Evolutionary conservation across 1,140 invertebrate species (phyloP).

Genomic region (Physella acuta): DNA sequence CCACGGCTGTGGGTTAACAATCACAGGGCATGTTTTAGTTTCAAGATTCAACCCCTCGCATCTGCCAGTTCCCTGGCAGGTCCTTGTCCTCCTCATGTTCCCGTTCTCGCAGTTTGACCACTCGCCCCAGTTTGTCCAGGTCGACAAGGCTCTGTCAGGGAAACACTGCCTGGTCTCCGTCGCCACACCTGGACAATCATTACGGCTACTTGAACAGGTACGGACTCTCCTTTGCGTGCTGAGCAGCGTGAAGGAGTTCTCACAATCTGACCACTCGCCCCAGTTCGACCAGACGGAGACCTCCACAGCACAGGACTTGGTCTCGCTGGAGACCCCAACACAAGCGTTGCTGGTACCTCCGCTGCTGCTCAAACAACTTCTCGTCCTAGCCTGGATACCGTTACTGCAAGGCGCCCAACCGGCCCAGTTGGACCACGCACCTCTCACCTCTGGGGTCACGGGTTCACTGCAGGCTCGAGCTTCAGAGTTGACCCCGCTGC

Average conservation of each 20-base stretch:
- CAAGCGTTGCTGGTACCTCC: not conserved
- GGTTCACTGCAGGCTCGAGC: too few species aligned
- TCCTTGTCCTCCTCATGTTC: not conserved
- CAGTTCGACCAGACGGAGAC: not conserved
- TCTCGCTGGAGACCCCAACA: not conserved
- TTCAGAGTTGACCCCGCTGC: not conserved
- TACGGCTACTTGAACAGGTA: not conserved
- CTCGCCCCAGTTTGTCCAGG: not conserved
- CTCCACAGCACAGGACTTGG: not conserved
- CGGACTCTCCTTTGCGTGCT: not conserved
- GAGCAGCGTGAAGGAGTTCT: not conserved
- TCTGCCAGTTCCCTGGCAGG: not conserved
- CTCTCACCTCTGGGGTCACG: too few species aligned
- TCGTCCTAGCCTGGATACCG: not conserved
- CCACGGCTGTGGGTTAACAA: not conserved
- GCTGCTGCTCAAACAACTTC: not conserved
- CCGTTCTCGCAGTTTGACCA: not conserved
- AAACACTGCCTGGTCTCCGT: not conserved
- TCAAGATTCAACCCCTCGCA: not conserved
- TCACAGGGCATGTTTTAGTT: not conserved
- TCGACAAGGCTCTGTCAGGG: not conserved
- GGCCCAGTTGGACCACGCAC: not conserved
- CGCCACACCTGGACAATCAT: not conserved
- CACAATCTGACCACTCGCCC: not conserved
- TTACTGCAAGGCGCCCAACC: not conserved